These are phyloP conservation scores for Garrulus glandarius DNA, from an alignment of 2,797 vertebrate genomes.

Conservation along the genomic window DNA sequence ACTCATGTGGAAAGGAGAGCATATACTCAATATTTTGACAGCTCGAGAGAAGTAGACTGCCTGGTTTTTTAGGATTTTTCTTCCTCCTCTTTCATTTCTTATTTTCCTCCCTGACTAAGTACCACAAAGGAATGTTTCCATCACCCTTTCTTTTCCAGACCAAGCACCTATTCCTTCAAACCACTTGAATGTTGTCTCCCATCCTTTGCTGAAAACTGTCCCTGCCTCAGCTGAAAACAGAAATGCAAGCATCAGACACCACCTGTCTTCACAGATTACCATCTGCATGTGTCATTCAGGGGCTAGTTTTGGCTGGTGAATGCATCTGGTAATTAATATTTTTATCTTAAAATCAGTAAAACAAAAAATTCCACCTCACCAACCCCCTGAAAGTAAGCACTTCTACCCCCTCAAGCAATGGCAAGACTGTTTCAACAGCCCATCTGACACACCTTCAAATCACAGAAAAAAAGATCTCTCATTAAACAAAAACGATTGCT, in stretches of 20 bases:
- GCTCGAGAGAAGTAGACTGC: neutral
- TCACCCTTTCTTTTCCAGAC: neutral
- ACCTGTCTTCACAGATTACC: neutral
- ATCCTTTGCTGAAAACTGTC: neutral
- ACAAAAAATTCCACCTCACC: neutral
- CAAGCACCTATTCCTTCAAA: neutral
- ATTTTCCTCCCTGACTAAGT: neutral
- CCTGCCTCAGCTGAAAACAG: neutral
- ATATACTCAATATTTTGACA: neutral
- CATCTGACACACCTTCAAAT: neutral
- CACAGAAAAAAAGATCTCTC: neutral
- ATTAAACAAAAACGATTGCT: neutral
- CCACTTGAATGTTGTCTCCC: neutral
- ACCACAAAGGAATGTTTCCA: neutral
- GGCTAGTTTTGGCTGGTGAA: neutral
- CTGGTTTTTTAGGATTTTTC: neutral
- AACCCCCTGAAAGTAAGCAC: neutral
- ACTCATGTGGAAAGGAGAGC: neutral
- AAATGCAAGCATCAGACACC: neutral
- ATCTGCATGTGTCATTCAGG: neutral
- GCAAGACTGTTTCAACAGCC: neutral
- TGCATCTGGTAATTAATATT: neutral
- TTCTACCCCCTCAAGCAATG: neutral
- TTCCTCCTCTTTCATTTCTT: neutral
- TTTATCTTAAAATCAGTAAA: neutral